Evolutionary conservation across 2,113 vertebrate genomes (phyloP), one percentile per base, ranked within the genome.

Genomic region (Antennarius striatus): DNA sequence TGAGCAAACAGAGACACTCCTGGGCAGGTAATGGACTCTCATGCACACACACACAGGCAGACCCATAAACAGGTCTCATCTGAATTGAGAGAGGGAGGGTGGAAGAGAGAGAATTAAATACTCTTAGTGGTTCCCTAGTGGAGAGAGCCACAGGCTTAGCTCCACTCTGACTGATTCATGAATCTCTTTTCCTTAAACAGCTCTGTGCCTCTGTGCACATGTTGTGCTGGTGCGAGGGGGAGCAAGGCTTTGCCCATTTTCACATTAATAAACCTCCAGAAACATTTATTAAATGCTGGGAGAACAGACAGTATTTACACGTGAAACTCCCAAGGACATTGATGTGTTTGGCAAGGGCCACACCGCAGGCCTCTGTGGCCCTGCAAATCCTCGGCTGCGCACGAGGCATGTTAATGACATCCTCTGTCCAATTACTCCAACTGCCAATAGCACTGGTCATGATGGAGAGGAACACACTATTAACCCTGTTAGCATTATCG

Each of bases 1-100:
- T 95, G 92, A 94, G 92, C 94, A 94, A 95, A 94, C 94, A 94
- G 91, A 86, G 85, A 92, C 87, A 86, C 87, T 86, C 80, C 85
- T 91, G 91, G 91, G 88, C 88, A 81, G 85, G 92, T 92, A 91
- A 91, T 86, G 88, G 67, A 64, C 71, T 80, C 68, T 59, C 69
- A 73, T 54, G 55, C 75, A 82, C 69, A 73, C 77, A 58, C n/a
- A 22, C 22, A 22, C 58, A 30, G 49, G 68, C 61, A 59, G 55
- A 73, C 59, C 65, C 49, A 75, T 62, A 63, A 63, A 68, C 10
- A 70, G 66, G 66, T 79, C 73, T 79, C 77, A 77, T 68, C 68
- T 62, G 13, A 73, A 62, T 66, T 32, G 51, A 9, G 56, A 47
- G 29, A 28, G 43, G 22, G 30, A 14, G 63, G 45, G 64, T 59